Evolutionary conservation across 1,140 invertebrate species (phyloP).

Genomic region (Planococcus citri): DNA sequence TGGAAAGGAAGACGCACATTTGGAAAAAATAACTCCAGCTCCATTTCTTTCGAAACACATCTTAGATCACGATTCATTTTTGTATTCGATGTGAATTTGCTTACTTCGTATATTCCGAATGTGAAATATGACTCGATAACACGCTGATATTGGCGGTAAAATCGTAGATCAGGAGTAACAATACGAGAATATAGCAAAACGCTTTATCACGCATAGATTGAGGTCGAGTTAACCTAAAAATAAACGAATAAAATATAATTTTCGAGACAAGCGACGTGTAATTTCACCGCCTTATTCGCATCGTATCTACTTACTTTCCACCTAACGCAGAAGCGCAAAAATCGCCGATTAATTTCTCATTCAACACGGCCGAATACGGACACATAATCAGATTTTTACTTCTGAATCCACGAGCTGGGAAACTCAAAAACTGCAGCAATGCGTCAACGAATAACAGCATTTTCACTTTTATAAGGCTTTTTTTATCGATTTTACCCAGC

Average conservation of each 20-base stretch:
- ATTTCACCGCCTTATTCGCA: background rate
- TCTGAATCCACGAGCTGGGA: background rate
- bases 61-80: too few species aligned
- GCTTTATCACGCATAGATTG: background rate
- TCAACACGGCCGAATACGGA: background rate
- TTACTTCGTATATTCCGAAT: background rate
- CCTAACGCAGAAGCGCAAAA: background rate
- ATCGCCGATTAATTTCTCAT: background rate
- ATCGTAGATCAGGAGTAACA: background rate
- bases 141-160: background rate
- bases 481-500: background rate
- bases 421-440: background rate
- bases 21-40: too few species aligned
- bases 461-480: background rate
- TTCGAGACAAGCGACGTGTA: background rate
- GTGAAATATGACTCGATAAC: background rate
- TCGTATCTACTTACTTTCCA: background rate
- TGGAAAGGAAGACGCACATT: too few species aligned
- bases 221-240: background rate
- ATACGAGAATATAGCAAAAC: background rate
- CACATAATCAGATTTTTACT: background rate
- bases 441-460: background rate
- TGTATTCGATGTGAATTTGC: too few species aligned
- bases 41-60: too few species aligned
- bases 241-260: background rate